Conservation (phyloP, 2,888 invertebrate species). For the Orchesella flavescens region DNA sequence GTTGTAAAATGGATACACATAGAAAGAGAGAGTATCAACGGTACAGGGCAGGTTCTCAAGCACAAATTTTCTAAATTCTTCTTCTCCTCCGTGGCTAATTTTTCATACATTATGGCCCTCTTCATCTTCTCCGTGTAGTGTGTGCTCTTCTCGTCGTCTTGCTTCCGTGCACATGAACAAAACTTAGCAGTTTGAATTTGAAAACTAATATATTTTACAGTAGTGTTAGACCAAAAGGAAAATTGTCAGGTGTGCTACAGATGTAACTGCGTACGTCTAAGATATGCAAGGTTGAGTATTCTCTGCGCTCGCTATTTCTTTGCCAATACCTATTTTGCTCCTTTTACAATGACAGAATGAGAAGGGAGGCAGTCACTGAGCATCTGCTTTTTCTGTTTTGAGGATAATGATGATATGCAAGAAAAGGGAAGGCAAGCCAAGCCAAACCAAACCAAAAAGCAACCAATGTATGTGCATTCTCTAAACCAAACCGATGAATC, state of each 20-base stretch:
- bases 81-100: slow-evolving; percentile 11
- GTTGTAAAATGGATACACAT: no score
- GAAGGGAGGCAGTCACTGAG: background rate
- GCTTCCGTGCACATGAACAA: slow-evolving; percentile 7
- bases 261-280: background rate
- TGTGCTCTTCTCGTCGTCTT: background rate
- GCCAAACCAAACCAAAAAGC: no score
- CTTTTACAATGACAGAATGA: no score
- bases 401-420: no score
- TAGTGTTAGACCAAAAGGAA: background rate
- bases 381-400: no score
- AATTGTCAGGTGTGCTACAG: background rate
- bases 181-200: background rate
- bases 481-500: background rate
- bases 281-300: background rate
- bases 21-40: no score
- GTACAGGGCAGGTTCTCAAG: no score
- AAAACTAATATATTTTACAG: no score
- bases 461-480: no score
- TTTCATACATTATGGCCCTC: background rate
- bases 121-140: background rate
- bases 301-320: background rate
- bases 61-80: background rate
- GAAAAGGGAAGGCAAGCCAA: no score
- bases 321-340: background rate